Evolutionary conservation across 2,113 vertebrate genomes (phyloP).

Genomic region (Deroptyus accipitrinus): DNA sequence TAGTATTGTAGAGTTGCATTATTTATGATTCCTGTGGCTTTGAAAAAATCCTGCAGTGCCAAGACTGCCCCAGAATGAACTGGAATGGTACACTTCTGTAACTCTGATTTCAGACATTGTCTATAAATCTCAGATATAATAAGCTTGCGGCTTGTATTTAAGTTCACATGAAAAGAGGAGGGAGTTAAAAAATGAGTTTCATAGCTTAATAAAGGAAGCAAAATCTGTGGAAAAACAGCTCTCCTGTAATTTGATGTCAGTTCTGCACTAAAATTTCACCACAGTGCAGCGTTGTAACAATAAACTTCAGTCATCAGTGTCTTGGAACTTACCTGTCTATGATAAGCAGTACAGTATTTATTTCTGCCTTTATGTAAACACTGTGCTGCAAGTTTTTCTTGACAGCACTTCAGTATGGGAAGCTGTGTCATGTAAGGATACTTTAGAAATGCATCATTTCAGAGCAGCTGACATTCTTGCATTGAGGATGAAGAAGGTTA

Average conservation of each 20-base stretch:
- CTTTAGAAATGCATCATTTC: conserved; percentile 9
- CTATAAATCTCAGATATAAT: not conserved
- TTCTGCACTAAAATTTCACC: not conserved
- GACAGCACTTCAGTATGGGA: not conserved
- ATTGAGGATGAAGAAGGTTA: not conserved
- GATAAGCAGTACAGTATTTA: conserved; percentile 12
- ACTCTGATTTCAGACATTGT: not conserved
- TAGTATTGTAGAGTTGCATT: not conserved
- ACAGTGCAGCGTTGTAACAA: not conserved
- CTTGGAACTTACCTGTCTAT: conserved; percentile 13
- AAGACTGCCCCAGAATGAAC: not conserved
- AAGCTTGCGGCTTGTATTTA: not conserved
- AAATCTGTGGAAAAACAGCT: not conserved
- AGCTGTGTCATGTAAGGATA: conserved; percentile 29
- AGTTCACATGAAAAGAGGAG: not conserved
- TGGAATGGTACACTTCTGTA: not conserved
- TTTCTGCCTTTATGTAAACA: conserved; percentile 54
- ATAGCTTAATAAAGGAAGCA: not conserved
- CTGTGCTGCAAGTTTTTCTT: not conserved
- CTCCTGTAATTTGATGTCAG: not conserved
- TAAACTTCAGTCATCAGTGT: conserved; percentile 20
- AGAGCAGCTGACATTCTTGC: conserved; percentile 17
- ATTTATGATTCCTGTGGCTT: not conserved
- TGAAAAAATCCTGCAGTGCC: not conserved
- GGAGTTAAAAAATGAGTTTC: not conserved